These are phyloP conservation scores for Pangasius mekongensis DNA, from an alignment of 2,797 vertebrate genomes.

Conservation along the genomic window DNA sequence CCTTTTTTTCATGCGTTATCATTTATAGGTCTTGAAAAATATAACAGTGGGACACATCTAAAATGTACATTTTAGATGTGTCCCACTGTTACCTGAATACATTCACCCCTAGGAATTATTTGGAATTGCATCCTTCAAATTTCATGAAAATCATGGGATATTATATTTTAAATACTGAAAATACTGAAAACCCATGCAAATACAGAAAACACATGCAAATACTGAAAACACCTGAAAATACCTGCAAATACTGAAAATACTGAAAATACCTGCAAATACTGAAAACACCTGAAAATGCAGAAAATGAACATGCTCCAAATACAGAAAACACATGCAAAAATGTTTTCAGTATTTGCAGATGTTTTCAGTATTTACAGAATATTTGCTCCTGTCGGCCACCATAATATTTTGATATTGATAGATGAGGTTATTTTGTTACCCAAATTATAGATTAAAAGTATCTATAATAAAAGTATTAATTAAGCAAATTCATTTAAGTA, in stretches of 20 bases:
- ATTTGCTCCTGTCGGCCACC: background rate
- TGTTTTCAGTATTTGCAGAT: background rate
- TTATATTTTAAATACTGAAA: background rate
- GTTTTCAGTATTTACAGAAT: background rate
- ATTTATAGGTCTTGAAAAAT: background rate
- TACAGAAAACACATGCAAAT: background rate
- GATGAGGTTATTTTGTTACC: background rate
- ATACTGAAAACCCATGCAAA: background rate
- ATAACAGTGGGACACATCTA: too few species aligned
- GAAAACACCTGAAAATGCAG: too few species aligned
- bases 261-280: too few species aligned
- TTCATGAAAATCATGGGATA: background rate
- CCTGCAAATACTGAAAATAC: too few species aligned
- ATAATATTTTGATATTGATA: background rate
- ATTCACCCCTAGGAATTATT: background rate
- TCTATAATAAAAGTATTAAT: too few species aligned
- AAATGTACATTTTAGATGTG: background rate
- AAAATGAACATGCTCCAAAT: background rate
- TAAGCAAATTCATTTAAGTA: background rate
- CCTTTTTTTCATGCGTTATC: background rate
- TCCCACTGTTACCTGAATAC: background rate
- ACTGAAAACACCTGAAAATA: too few species aligned
- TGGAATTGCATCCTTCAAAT: background rate
- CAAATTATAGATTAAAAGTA: background rate
- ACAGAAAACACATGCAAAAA: background rate